phyloP scores from a whole-genome alignment of 2,888 invertebrate genomes.

The Agrochola lota region DNA sequence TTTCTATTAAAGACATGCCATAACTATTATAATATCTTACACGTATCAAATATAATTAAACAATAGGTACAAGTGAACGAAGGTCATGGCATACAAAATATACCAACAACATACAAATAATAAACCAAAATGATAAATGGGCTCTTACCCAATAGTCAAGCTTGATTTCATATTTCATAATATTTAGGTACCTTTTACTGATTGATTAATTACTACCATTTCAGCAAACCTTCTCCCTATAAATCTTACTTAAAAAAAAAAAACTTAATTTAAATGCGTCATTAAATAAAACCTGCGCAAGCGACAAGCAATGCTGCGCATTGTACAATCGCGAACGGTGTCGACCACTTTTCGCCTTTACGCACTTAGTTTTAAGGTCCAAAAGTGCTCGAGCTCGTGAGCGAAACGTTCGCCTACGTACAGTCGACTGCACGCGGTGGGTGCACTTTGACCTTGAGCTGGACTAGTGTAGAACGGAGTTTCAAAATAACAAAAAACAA shows the following conservation, averaged over 20 bases:
- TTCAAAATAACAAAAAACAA: no score
- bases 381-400: background rate
- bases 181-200: constrained; percentile 8
- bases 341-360: background rate
- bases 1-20: no score
- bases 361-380: background rate
- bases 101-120: constrained; percentile 1
- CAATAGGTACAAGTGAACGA: constrained; percentile 1
- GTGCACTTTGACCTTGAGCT: background rate
- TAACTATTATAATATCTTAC: background rate
- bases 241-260: constrained; percentile 10
- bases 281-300: constrained; percentile 10
- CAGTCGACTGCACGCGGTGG: background rate
- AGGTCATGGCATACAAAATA: background rate
- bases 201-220: constrained; percentile 5
- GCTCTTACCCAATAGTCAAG: constrained; percentile 6
- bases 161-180: constrained; percentile 24
- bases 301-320: background rate
- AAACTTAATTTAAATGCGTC: background rate
- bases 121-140: constrained; percentile 4
- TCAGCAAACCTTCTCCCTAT: background rate
- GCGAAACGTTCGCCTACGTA: background rate
- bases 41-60: constrained; percentile 2
- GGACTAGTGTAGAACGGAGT: background rate
- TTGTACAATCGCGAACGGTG: background rate